Evolutionary conservation across 2,797 vertebrate species (phyloP), one percentile per base, ranked within the genome.

Genomic region (Enteromius paludinosus): DNA sequence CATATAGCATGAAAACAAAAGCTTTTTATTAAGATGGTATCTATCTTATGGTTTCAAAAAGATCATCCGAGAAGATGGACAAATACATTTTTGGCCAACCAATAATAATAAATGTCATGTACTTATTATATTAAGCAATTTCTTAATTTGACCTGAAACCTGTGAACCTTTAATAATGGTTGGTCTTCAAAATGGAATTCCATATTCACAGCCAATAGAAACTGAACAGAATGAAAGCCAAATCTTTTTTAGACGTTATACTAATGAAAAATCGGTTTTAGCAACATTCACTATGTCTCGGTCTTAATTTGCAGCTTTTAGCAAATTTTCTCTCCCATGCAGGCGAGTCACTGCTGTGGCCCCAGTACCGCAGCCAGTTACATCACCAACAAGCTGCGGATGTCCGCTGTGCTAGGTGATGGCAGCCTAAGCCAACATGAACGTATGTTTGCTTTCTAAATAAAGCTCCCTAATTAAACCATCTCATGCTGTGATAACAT

Each of bases 361-460:
- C 23, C 5, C 45, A 23, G 56, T 52, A n/a, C 78, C 78, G 56
- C 66, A 88, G 89, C 90, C 89, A 89, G 81, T 89, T 87, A 88
- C 87, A 85, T 88, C 88, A 88, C 77, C 47, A 43, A 82, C 66
- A 66, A 78, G 72, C 80, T 69, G 65, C 68, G 72, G 84, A 87
- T 28, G 82, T 82, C 83, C 89, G 78, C 90, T 87, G 89, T 89
- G 75, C 90, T 89, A 89, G 91, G 91, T 86, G 92, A 89, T 87
- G 87, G 87, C 85, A 84, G 90, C 82, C 89, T 91, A 91, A 92
- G 92, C 94, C 93, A 93, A 94, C 86, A 87, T 89, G 90, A 93
- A 93, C 94, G 93, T 94, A 94, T 94, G 92, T 93, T 89, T 83
- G 90, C 89, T 62, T 90, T 92, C 93, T 94, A 95, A 95, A 95